A percentile compares a stretch with the other conserved stretches of the same genome.
Conservation (phyloP, 2,113 vertebrate genomes). For the Abramis brama region DNA sequence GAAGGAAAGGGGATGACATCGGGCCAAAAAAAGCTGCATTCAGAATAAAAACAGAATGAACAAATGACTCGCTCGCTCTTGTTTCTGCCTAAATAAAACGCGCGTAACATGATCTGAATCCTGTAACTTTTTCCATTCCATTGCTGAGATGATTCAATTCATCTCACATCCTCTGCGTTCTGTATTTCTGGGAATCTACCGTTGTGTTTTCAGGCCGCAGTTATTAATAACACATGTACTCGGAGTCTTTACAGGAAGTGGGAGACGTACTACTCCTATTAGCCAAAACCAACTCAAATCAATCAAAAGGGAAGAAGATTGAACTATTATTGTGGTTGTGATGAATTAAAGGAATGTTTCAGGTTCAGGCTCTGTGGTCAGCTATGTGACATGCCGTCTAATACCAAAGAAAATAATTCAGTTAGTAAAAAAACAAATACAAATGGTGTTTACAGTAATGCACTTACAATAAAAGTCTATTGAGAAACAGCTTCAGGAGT, state of each 20-base stretch:
- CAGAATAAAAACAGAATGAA: constrained; percentile 72
- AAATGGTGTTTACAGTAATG: background rate
- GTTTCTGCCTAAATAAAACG: constrained; percentile 16
- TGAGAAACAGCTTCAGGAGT: no score
- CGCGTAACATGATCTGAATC: background rate
- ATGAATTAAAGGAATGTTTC: background rate
- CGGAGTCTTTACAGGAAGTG: constrained; percentile 28
- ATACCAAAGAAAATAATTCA: background rate
- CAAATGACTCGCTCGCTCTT: constrained; percentile 20
- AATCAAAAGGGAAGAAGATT: background rate
- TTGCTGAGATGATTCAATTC: background rate
- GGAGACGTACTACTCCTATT: constrained; percentile 1
- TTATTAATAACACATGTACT: constrained; percentile 46
- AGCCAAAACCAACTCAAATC: background rate
- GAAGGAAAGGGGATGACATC: constrained; percentile 81
- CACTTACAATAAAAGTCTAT: background rate
- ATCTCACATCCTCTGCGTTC: constrained; percentile 27
- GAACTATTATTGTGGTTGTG: background rate
- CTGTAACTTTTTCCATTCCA: background rate
- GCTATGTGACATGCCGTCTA: background rate
- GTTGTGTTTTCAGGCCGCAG: constrained; percentile 12
- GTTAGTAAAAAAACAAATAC: background rate
- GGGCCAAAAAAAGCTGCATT: constrained; percentile 67
- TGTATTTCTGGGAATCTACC: constrained; percentile 45
- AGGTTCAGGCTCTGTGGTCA: background rate